Evolutionary conservation across 1,140 invertebrate species (phyloP).

Genomic region (Saxidomus purpurata): DNA sequence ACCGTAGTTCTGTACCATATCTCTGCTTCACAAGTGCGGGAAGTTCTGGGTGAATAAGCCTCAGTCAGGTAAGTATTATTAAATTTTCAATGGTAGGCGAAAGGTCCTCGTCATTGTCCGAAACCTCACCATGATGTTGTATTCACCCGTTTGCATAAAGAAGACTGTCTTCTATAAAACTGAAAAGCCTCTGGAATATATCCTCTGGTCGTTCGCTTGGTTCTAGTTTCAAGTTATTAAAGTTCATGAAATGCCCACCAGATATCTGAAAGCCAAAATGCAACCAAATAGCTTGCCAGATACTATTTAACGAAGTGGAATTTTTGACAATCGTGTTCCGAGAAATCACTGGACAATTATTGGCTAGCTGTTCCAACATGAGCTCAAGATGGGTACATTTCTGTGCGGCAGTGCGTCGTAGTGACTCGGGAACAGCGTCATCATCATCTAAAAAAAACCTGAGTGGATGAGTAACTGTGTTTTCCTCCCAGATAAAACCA

Average conservation of each 20-base stretch:
- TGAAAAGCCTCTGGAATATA: conserved; percentile 65
- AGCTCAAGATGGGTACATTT: conserved; percentile 61
- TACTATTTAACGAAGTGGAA: conserved; percentile 51
- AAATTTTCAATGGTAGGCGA: conserved; percentile 52
- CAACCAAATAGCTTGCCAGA: conserved; percentile 69
- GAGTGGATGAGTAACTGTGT: conserved; percentile 28
- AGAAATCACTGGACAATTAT: conserved; percentile 70
- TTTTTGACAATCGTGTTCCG: conserved; percentile 70
- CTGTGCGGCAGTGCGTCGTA: conserved; percentile 51
- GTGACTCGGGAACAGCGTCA: conserved; percentile 11
- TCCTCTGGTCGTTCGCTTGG: conserved; percentile 68
- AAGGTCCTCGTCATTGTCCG: conserved; percentile 66
- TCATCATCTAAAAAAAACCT: conserved; percentile 60
- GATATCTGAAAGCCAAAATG: conserved; percentile 71
- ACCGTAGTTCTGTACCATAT: conserved; percentile 15
- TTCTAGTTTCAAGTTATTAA: conserved; percentile 62
- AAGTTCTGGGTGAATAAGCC: conserved; percentile 5
- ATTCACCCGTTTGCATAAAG: conserved; percentile 47
- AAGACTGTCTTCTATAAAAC: conserved; percentile 71
- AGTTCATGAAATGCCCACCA: conserved; percentile 71
- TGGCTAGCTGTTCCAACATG: conserved; percentile 71
- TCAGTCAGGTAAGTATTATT: neutral
- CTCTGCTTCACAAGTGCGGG: conserved; percentile 21
- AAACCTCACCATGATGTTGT: conserved; percentile 49
- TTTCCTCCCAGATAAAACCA: conserved; percentile 26